Evolutionary conservation across 92 coral and sea anemone species (phyloP).

Genomic region (Muricea muricata): DNA sequence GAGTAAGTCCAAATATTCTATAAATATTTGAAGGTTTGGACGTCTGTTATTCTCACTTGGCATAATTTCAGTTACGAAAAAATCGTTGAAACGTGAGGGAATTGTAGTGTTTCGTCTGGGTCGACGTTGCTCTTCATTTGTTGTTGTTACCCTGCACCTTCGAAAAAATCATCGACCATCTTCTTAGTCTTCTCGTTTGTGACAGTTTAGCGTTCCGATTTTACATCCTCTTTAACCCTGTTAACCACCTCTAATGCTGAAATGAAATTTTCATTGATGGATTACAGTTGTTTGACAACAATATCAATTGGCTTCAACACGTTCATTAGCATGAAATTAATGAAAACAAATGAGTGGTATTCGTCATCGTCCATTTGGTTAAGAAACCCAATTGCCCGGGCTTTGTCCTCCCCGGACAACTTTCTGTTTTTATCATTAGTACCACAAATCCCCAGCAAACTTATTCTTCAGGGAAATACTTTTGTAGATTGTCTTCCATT

Average conservation of each 20-base stretch:
- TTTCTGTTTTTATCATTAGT: constrained; percentile 21
- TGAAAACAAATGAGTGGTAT: constrained; percentile 1
- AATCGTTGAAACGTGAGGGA: constrained; percentile 29
- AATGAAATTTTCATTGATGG: constrained; percentile 4
- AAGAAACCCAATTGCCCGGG: constrained; percentile 8
- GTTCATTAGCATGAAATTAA: constrained; percentile 10
- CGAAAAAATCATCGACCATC: constrained; percentile 25
- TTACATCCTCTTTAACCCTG: constrained; percentile 19
- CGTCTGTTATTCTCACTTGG: constrained; percentile 30
- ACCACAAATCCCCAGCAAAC: constrained; percentile 18
- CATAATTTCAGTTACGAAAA: constrained; percentile 4
- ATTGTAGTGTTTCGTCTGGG: constrained; percentile 21
- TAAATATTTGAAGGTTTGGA: constrained; percentile 19
- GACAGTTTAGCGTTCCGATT: constrained; percentile 4
- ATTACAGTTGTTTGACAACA: constrained; percentile 13
- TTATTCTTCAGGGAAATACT: constrained; percentile 20
- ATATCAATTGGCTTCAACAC: constrained; percentile 16
- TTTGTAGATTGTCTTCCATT: constrained; percentile 23
- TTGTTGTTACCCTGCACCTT: constrained; percentile 11
- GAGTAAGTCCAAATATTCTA: constrained; percentile 23
- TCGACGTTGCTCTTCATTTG: constrained; percentile 12
- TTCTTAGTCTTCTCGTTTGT: constrained; percentile 12
- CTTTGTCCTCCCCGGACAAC: constrained; percentile 6
- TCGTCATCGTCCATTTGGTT: constrained; percentile 13
- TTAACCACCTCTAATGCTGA: constrained; percentile 17